Base-by-base conservation (phyloP, 2,888 invertebrate species). In the Charanyca ferruginea region DNA sequence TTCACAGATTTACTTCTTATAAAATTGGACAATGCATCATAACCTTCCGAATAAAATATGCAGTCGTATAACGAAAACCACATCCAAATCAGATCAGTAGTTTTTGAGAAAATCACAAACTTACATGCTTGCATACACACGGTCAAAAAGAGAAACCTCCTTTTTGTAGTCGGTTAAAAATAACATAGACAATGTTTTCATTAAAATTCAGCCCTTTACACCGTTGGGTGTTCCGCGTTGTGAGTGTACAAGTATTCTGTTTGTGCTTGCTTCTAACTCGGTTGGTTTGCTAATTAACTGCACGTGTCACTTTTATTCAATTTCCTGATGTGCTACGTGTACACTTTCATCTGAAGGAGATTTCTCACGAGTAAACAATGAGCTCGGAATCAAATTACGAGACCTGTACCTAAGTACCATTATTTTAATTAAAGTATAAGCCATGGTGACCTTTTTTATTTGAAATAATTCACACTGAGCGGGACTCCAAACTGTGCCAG, bases 161-260 rank as follows among this genome's bases (percentile, higher is more conserved):
- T n/a, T n/a, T n/a, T n/a, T n/a, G 23, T 4, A 16, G n/a, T 20
- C 28, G n/a, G 11, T 7, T 0, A 35, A 53, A 1, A 54, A 45
- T 25, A 22, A 38, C 5, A 52, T 25, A 57, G 35, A 45, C 52
- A 57, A 49, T 35, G 54, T 47, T 70, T 63, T 47, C 65, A 70
- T 74, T 69, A 47, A 64, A 64, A 69, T 74, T 61, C 60, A 51
- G 16, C 60, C 49, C 60, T 58, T 73, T 38, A 58, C 47, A 61
- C 48, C 53, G 57, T 20, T 42, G 45, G 41, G 63, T 53, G 55
- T 32, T 11, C 13, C 35, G 52, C 41, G 38, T 25, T 23, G 8
- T 16, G 41, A 44, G 49, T 54, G 45, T 32, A 60, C 59, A 52
- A 73, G 60, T 45, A 52, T 18, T 41, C 16, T 16, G 42, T 42